Evolutionary conservation across 1,140 invertebrate genomes (phyloP), one percentile per base, ranked within the genome.

Genomic region (Lordiphosa mommai): DNA sequence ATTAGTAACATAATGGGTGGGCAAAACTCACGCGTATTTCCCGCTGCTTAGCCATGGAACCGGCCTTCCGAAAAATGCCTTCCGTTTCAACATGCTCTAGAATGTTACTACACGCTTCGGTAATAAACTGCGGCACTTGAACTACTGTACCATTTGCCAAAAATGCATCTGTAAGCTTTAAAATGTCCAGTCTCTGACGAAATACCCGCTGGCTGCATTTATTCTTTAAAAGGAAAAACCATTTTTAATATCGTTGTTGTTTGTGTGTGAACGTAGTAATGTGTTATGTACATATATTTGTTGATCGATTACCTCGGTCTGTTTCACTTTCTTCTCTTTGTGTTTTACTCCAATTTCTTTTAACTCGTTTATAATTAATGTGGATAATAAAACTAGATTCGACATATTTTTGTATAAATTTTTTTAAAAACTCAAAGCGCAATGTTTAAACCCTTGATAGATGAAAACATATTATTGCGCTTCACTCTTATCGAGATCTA

Each of bases 21-120:
- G 13, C 6, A 23, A 9, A n/a, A 37, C 57, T 72, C 91, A 95
- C 93, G 88, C 93, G 93, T 9, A 96, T 91, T 88, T 96, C 94
- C 77, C 93, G 93, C 88, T 96, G 95, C 65, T 95, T 91, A 38
- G 91, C 90, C 57, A 95, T 92, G 8, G 95, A 95, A 2, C 95
- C 95, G 59, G 94, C 94, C 90, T 96, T 96, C 20, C 96, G 91
- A 79, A 97, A 97, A 33, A 97, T 88, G 2, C 96, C 96, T 87
- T 96, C 95, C 16, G 92, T 92, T 29, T 92, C 91, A 20, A 94
- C 90, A 88, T 94, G 91, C 17, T 92, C 89, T 38, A 92, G 88
- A 48, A 96, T 91, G 74, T 92, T 92, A 13, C 91, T 89, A 66
- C 93, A 93, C 61, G 94, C 92, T 80, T 95, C 92, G 63, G 92